phyloP scores from a whole-genome alignment of 2,888 invertebrate genomes.

The Phengaris arion region DNA sequence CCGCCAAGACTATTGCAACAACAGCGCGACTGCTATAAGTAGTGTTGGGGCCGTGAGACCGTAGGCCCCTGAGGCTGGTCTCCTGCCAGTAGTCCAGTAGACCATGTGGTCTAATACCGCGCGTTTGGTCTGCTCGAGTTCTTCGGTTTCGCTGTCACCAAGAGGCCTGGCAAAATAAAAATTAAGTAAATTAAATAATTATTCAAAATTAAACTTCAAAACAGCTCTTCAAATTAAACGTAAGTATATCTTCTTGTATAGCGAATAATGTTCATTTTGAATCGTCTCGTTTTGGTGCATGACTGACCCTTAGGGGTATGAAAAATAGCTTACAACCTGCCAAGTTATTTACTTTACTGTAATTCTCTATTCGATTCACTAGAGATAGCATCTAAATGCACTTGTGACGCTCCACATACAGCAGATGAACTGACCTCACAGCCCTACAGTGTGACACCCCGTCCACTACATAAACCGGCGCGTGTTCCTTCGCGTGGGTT shows the following conservation, averaged over 20 bases:
- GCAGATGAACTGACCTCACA: constrained; percentile 43
- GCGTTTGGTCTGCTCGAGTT: constrained; percentile 41
- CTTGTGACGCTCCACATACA: background rate
- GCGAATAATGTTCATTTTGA: too few relatives aligned
- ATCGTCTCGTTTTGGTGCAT: too few relatives aligned
- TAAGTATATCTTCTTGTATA: too few relatives aligned
- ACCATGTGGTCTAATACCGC: constrained; percentile 44
- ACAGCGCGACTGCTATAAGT: constrained; percentile 14
- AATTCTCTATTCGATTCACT: too few relatives aligned
- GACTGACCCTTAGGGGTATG: too few relatives aligned
- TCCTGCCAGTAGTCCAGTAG: constrained; percentile 36
- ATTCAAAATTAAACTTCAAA: too few relatives aligned
- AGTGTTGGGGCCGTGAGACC: background rate
- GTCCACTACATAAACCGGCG: constrained; percentile 59
- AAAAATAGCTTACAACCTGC: too few relatives aligned
- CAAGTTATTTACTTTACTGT: too few relatives aligned
- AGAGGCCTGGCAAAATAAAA: constrained; percentile 44
- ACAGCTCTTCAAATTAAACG: too few relatives aligned
- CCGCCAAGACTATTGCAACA: background rate
- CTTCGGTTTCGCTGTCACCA: constrained; percentile 46
- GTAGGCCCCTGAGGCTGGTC: constrained; percentile 18
- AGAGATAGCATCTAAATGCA: too few relatives aligned
- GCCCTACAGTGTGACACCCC: constrained; percentile 59
- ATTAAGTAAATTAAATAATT: too few relatives aligned
- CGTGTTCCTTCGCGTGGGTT: constrained; percentile 46